Base-by-base conservation (phyloP, 2,113 vertebrate genomes). In the Lamprologus sp. region DNA sequence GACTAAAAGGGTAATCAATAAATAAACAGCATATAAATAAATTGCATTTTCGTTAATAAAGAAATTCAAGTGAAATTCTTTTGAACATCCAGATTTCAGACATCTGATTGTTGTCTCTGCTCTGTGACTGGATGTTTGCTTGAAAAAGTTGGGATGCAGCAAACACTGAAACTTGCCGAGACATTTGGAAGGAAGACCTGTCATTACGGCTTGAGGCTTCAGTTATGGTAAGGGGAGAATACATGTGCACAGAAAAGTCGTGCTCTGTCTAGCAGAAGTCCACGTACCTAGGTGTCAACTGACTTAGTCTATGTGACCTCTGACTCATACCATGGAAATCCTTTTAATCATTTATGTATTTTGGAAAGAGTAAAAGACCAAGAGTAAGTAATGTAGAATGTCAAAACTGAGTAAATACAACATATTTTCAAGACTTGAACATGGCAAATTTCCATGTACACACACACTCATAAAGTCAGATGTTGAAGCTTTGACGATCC, bases 171-270 rank as follows among this genome's bases (percentile, higher is more conserved):
- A 58, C 85, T 45, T 83, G 28, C 88, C 33, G 85, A 91, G 85
- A 87, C 35, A 15, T 86, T 79, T 96, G 94, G 95, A 92, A 87
- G 75, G 4, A 65, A 23, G 53, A 81, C 33, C 92, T 93, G 90
- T 95, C 54, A 95, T 96, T 94, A 89, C 87, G 90, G 92, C 73
- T 85, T 4, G 73, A 51, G 73, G 45, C 45, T 90, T 88, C 55
- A 49, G 82, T 83, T 86, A 73, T 92, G 92, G 93, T 95, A 82
- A 90, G 87, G 87, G 51, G 70, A 89, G 85, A 90, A 70, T 82
- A 85, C 54, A 83, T 94, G 93, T 91, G 92, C 86, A 88, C 79
- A 83, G 84, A 73, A 89, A 88, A 85, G 54, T 58, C 23, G 58
- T 23, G 9, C 55, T 79, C 51, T 40, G 37, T 42, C 19, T 84